Evolutionary conservation across 1,140 invertebrate genomes (phyloP), one percentile per base, ranked within the genome.

Genomic region (Aricia agestis): DNA sequence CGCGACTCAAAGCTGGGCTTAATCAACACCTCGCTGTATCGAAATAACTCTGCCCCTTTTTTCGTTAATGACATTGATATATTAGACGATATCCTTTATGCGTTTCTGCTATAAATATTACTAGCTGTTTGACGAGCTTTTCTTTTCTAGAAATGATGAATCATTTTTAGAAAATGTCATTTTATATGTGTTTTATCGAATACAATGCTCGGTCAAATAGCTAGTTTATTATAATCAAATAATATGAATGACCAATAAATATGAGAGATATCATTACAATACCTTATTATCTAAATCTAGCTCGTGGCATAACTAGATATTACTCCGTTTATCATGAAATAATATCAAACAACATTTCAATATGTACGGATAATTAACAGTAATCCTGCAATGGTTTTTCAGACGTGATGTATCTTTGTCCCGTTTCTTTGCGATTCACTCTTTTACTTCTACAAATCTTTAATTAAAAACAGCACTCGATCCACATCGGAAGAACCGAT

Each of bases 21-120:
- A 81, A 78, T 82, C 78, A 81, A 79, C 78, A 76, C 75, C 73
- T 77, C 52, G 69, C 72, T 75, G 74, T 79, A 77, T 76, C 74
- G 69, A 73, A 72, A 74, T 73, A 71, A 76, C 61, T 71, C 61
- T 74, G 68, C 72, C 67, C 72, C 70, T 75, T 73, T 74, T 74
- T 74, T 19, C 68, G 68, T 17, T 63, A 58, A 69, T 58, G 18
- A 41, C 59, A 19, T 63, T 25, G 59, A 18, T 63, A 63, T 63
- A 63, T 52, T 52, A 52, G 45, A 52, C 11, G n/a, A n/a, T 10
- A 52, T 52, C 45, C 45, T 15, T 52, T 52, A 7, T 42, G 41
- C 11, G 6, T 42, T 11, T 11, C 11, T 6, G 41, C 41, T 25
- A 25, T 25, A 25, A 25, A 25, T 3, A 2, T 25, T 25, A 25